Evolutionary conservation across 2,797 vertebrate genomes (phyloP), one percentile per base, ranked within the genome.

Genomic region (Mastacembelus armatus): DNA sequence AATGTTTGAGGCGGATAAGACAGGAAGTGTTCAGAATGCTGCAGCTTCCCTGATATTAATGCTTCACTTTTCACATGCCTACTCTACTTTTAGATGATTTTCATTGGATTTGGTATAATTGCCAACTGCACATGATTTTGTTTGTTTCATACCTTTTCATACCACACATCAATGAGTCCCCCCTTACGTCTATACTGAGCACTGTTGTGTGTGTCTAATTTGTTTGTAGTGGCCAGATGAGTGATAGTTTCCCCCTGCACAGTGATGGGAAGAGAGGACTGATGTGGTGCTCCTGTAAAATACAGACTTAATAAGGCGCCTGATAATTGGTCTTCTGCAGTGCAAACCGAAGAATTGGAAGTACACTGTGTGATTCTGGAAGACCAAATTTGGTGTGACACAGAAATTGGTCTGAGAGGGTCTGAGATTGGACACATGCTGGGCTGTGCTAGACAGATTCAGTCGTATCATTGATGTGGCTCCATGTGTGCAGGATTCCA

Each of bases 161-260:
- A 55, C 21, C n/a, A 33, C 65, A 64, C 58, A 45, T 54, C 43
- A 58, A 18, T 44, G 76, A 36, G 10, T 30, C 49, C 51, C 26
- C 72, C 66, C 42, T 63, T 67, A 22, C 45, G 69, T 56, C 71
- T 36, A 24, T 63, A n/a, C n/a, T 83, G 42, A 74, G 49, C 40
- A 61, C 71, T 57, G 50, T 85, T 74, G 80, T 60, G n/a, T 66
- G 43, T 54, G 43, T 81, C 76, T 85, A 87, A 86, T 88, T 79
- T 70, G 35, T 74, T 69, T 63, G 68, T 69, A 56, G 80, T 63
- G 55, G 50, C 73, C 51, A 77, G 81, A 80, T 78, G 78, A 88
- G 80, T 89, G 74, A 48, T 40, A 52, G 50, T 55, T 83, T 83
- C 50, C 45, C 51, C 50, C 32, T 30, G 21, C 50, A 36, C 1